Conservation (phyloP, 2,888 invertebrate species). For the Myathropa florea region DNA sequence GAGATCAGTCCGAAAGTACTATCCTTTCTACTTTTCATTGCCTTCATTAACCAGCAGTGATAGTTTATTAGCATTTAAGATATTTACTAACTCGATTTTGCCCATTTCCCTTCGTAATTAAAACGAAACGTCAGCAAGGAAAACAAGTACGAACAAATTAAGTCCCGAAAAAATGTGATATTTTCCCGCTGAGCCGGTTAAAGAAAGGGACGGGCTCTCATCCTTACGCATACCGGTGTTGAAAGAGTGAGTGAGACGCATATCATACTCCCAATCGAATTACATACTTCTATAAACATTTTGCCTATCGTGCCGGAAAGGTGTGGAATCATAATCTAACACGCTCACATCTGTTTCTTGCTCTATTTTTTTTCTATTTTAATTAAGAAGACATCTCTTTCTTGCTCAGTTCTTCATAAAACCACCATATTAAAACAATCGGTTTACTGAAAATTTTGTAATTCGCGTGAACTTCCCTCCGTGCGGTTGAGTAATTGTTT, state of each 20-base stretch:
- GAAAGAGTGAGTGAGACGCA: conserved; percentile 27
- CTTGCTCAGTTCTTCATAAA: conserved; percentile 4
- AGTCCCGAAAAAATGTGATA: conserved; percentile 2
- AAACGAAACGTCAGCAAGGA: background rate
- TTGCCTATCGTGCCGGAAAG: conserved; percentile 3
- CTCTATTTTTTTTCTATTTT: background rate
- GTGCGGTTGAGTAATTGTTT: background rate
- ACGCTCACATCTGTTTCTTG: background rate
- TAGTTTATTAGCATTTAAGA: background rate
- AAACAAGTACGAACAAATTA: background rate
- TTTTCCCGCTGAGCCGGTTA: conserved; percentile 19
- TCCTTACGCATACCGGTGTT: conserved; percentile 20
- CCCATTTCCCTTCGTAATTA: background rate
- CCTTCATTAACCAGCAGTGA: background rate
- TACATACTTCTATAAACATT: background rate
- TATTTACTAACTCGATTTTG: background rate
- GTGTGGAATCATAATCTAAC: conserved; percentile 6
- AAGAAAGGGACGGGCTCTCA: conserved; percentile 15
- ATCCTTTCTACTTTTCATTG: background rate
- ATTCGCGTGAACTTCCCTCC: background rate
- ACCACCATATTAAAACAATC: conserved; percentile 5
- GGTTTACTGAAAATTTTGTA: background rate
- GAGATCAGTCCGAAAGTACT: background rate
- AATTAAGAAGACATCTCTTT: background rate
- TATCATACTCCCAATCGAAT: background rate